Percentiles rank a stretch among this genome's conserved stretches.
These are phyloP conservation scores for Tragulus kanchil DNA, from an alignment of 2,113 vertebrate species.

Conservation along the genomic window DNA sequence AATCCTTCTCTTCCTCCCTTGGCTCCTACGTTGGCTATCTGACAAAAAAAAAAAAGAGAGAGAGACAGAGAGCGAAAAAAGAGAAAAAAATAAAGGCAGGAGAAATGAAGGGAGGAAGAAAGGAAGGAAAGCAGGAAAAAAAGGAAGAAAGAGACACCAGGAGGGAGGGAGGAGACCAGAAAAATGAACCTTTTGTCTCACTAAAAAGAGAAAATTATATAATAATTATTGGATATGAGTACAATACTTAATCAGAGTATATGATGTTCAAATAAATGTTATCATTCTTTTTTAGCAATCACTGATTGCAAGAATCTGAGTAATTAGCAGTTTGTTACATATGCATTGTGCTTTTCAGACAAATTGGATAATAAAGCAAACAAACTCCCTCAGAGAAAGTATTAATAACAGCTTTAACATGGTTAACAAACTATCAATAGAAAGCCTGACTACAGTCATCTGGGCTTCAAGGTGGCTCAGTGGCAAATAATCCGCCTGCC, in stretches of 20 bases:
- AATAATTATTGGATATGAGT: constrained; percentile 77
- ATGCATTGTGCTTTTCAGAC: not conserved
- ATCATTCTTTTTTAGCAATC: not conserved
- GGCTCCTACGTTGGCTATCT: not conserved
- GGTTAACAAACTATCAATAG: not conserved
- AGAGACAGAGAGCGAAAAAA: no score
- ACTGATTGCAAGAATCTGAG: not conserved
- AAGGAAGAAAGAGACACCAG: not conserved
- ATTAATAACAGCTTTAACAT: not conserved
- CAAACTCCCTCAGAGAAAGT: not conserved
- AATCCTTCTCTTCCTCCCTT: not conserved
- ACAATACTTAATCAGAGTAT: not conserved
- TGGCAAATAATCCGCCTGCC: not conserved
- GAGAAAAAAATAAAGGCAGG: not conserved
- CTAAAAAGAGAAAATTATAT: constrained; percentile 75
- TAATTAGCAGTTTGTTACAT: not conserved
- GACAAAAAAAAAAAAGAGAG: not conserved
- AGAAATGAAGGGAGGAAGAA: not conserved
- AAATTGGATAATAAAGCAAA: not conserved
- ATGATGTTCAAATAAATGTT: not conserved
- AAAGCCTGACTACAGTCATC: not conserved
- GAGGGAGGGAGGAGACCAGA: not conserved
- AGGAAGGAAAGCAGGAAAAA: not conserved
- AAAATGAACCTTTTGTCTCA: not conserved
- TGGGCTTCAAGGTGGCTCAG: not conserved